Percentiles rank a stretch among this genome's conserved stretches.
phyloP scores from a whole-genome alignment of 2,888 invertebrate species.

The Tiphia femorata region DNA sequence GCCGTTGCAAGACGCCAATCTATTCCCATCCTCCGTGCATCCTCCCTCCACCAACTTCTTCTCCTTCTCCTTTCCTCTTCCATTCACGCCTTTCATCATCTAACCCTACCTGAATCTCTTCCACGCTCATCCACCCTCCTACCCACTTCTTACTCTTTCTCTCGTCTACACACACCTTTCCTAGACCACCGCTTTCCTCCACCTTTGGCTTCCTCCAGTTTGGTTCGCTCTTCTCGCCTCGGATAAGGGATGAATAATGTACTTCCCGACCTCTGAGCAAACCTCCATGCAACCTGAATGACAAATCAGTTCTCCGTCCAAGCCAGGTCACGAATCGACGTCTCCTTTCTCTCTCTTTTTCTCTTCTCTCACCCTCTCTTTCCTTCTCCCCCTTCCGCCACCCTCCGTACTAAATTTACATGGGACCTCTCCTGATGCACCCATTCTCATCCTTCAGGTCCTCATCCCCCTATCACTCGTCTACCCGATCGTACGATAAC shows the following conservation, averaged over 20 bases:
- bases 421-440: constrained; percentile 5
- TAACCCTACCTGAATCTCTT: no score
- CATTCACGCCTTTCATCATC: no score
- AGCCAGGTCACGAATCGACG: constrained; percentile 57
- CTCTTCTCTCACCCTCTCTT: background rate
- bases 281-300: constrained; percentile 62
- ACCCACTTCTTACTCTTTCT: constrained; percentile 1
- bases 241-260: constrained; percentile 66
- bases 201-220: constrained; percentile 34
- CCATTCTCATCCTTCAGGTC: constrained; percentile 7
- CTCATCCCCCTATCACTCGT: background rate
- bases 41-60: constrained; percentile 8
- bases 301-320: constrained; percentile 61
- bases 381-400: constrained; percentile 11
- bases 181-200: constrained; percentile 13
- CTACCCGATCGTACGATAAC: background rate
- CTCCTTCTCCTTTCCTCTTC: background rate
- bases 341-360: constrained; percentile 24
- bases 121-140: no score
- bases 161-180: constrained; percentile 2
- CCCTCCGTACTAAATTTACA: constrained; percentile 28
- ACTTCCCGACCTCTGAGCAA: constrained; percentile 54
- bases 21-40: constrained; percentile 34
- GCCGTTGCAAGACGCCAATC: constrained; percentile 13
- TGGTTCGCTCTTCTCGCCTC: constrained; percentile 45